A percentile compares a stretch with the other conserved stretches of the same genome.
These are phyloP conservation scores for Heteractis magnifica DNA, from an alignment of 92 coral and sea anemone genomes.

Conservation along the genomic window DNA sequence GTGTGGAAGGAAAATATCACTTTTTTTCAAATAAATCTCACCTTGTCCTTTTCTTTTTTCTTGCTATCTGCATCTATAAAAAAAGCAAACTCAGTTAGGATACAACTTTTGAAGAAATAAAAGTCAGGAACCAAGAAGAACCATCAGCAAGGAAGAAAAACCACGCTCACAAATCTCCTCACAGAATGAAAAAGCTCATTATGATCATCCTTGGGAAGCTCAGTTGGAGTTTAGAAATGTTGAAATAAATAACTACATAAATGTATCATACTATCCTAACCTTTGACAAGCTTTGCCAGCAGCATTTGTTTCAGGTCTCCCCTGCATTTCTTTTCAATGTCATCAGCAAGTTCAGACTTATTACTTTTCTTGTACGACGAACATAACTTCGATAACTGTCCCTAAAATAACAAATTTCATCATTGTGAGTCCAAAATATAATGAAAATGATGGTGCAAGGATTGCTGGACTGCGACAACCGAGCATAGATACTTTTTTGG, in stretches of 20 bases:
- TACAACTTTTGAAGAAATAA: not conserved
- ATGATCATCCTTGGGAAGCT: too few species aligned
- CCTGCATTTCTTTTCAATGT: conserved; percentile 71
- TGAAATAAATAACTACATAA: not conserved
- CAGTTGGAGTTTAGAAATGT: not conserved
- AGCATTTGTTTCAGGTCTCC: conserved; percentile 70
- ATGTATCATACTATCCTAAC: not conserved
- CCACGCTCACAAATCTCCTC: too few species aligned
- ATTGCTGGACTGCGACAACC: too few species aligned
- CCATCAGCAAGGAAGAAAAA: too few species aligned
- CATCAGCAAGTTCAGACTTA: conserved; percentile 66
- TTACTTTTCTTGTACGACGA: conserved; percentile 72
- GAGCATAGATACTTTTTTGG: too few species aligned
- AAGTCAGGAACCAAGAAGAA: not conserved
- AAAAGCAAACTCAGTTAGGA: not conserved
- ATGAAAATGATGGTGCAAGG: too few species aligned
- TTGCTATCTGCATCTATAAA: not conserved
- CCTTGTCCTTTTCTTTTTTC: not conserved
- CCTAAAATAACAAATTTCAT: conserved; percentile 24
- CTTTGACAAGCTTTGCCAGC: conserved; percentile 61
- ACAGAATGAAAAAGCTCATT: too few species aligned
- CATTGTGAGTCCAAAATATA: too few species aligned
- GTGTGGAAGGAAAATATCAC: too few species aligned
- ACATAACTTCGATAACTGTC: conserved; percentile 48
- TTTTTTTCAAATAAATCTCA: not conserved